These are phyloP conservation scores for Onthophagus sagittarius DNA, from an alignment of 2,888 invertebrate species.

Conservation along the genomic window DNA sequence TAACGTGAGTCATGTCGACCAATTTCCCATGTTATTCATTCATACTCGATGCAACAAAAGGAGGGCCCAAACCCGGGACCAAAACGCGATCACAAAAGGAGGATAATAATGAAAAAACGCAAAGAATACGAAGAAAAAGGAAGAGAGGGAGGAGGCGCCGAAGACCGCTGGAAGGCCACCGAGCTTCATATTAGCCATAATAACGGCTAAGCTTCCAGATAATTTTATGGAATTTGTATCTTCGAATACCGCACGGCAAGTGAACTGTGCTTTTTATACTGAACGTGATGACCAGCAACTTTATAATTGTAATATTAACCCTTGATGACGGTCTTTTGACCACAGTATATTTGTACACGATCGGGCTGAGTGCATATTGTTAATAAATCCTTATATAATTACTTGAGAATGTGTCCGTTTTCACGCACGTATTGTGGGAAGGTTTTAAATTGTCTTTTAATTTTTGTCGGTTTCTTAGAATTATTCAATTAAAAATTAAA, in stretches of 20 bases:
- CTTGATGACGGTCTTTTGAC: constrained; percentile 35
- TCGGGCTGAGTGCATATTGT: constrained; percentile 35
- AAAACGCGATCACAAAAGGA: neutral
- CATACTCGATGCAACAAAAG: constrained; percentile 12
- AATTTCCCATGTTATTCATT: constrained; percentile 29
- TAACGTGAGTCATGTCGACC: constrained; percentile 30
- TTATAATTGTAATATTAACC: constrained; percentile 36
- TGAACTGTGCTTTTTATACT: constrained; percentile 33
- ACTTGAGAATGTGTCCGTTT: constrained; percentile 31
- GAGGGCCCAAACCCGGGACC: neutral
- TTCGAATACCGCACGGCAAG: constrained; percentile 35
- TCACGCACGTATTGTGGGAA: constrained; percentile 17
- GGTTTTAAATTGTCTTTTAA: neutral
- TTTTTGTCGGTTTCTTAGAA: no score
- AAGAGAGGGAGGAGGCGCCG: neutral
- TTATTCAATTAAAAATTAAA: no score
- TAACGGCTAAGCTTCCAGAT: constrained; percentile 31
- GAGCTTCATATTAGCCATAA: constrained; percentile 30
- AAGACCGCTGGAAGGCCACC: neutral
- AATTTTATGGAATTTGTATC: constrained; percentile 35
- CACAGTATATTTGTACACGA: constrained; percentile 33
- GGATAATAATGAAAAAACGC: constrained; percentile 8
- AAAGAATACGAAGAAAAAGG: constrained; percentile 9
- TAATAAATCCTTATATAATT: constrained; percentile 40
- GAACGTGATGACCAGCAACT: constrained; percentile 38